These are phyloP conservation scores for Ryuthela nishihirai DNA, from an alignment of 2,888 invertebrate genomes.

Conservation along the genomic window DNA sequence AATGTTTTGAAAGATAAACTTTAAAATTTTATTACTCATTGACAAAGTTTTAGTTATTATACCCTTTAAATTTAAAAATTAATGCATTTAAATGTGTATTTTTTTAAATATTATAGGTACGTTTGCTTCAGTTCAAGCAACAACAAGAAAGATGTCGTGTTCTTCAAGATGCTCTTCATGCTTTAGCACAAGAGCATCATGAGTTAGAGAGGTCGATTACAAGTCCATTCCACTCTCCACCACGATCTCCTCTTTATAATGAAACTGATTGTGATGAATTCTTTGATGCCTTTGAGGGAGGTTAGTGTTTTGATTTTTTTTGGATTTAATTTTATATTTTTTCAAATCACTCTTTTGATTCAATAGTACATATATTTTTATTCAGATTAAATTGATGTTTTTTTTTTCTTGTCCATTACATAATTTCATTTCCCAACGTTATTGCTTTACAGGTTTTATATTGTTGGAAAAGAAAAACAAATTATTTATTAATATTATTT, in stretches of 20 bases:
- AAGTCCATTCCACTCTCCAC: slow-evolving; percentile 39
- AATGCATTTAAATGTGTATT: background rate
- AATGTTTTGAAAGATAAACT: too few species aligned
- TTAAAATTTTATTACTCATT: too few species aligned
- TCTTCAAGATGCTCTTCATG: slow-evolving; percentile 63
- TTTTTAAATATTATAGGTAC: slow-evolving; percentile 46
- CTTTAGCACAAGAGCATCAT: slow-evolving; percentile 64
- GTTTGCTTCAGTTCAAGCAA: slow-evolving; percentile 53
- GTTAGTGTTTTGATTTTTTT: slow-evolving; percentile 21
- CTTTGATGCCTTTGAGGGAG: slow-evolving; percentile 45
- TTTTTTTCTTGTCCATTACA: too few species aligned
- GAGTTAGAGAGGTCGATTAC: slow-evolving; percentile 62
- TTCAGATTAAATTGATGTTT: background rate
- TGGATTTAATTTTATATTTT: background rate
- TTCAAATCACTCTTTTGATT: background rate
- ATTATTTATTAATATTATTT: too few species aligned
- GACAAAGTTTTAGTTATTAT: too few species aligned
- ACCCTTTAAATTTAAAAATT: too few species aligned
- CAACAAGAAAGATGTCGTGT: slow-evolving; percentile 62
- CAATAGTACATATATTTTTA: background rate
- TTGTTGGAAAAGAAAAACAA: too few species aligned
- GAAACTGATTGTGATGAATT: slow-evolving; percentile 44
- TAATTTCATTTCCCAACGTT: too few species aligned
- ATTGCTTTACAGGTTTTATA: too few species aligned
- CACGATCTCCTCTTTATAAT: slow-evolving; percentile 38